phyloP scores from a whole-genome alignment of 2,888 invertebrate species.

The Eustalomyia histrio region DNA sequence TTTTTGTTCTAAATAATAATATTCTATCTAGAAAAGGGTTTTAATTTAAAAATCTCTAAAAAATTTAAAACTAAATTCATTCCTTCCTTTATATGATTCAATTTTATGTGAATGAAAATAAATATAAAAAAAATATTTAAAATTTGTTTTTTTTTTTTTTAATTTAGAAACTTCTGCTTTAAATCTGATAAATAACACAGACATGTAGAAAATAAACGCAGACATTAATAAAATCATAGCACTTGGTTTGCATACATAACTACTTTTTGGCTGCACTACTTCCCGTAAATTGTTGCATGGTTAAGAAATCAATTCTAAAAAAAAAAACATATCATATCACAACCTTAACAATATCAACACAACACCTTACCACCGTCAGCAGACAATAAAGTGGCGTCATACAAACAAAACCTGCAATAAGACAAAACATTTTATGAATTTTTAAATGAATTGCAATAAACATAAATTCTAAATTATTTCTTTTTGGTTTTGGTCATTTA shows the following conservation, averaged over 20 bases:
- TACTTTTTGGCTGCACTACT: constrained; percentile 61
- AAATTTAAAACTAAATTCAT: no score
- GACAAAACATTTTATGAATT: constrained; percentile 53
- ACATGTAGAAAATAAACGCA: not conserved
- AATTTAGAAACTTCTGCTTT: no score
- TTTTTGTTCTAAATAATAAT: no score
- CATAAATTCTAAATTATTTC: constrained; percentile 37
- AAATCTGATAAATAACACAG: no score
- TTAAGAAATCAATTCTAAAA: constrained; percentile 46
- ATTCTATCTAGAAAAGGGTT: no score
- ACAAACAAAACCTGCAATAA: constrained; percentile 33
- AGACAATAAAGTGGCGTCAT: constrained; percentile 50
- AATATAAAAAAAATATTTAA: no score
- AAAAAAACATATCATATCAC: constrained; percentile 37
- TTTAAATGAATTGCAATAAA: constrained; percentile 46
- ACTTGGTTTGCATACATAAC: constrained; percentile 63
- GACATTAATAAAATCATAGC: constrained; percentile 17
- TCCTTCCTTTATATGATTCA: no score
- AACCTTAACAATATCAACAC: constrained; percentile 22
- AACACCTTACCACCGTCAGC: constrained; percentile 27
- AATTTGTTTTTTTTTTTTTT: no score
- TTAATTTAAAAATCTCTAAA: no score
- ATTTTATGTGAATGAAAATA: no score
- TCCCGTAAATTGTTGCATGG: constrained; percentile 62
- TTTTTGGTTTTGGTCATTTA: constrained; percentile 33